Evolutionary conservation across 2,888 invertebrate species (phyloP).

Genomic region (Phaonia tiefii): DNA sequence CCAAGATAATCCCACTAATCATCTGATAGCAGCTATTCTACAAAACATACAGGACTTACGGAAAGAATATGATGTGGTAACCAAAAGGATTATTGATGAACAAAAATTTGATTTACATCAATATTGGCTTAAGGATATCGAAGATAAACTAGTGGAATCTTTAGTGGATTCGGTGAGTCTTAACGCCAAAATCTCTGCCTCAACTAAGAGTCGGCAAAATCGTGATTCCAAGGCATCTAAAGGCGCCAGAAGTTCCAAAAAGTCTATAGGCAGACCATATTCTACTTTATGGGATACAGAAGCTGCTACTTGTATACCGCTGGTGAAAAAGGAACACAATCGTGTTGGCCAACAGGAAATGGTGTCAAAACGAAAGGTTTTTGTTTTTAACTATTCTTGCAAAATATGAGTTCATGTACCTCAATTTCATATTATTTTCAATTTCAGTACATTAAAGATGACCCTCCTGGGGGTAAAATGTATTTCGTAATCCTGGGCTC

Average conservation of each 20-base stretch:
- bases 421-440: background rate
- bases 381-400: background rate
- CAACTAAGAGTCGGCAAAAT: constrained; percentile 15
- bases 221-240: constrained; percentile 7
- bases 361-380: constrained; percentile 70
- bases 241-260: background rate
- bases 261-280: background rate
- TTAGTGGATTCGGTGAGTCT: background rate
- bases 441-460: constrained; percentile 71
- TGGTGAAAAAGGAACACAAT: constrained; percentile 69
- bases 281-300: background rate
- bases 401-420: background rate
- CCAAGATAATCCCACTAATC: background rate
- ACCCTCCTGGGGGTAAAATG: constrained; percentile 69
- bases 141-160: background rate
- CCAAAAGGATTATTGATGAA: constrained; percentile 57
- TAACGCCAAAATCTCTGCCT: background rate
- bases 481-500: constrained; percentile 72
- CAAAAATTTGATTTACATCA: constrained; percentile 63
- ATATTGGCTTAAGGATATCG: constrained; percentile 64
- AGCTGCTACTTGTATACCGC: background rate
- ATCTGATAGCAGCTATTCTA: constrained; percentile 25
- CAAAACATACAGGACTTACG: constrained; percentile 54
- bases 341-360: constrained; percentile 68
- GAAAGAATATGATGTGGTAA: constrained; percentile 51